Base-by-base conservation (phyloP, 2,888 invertebrate genomes). In the Isoperla grammatica region DNA sequence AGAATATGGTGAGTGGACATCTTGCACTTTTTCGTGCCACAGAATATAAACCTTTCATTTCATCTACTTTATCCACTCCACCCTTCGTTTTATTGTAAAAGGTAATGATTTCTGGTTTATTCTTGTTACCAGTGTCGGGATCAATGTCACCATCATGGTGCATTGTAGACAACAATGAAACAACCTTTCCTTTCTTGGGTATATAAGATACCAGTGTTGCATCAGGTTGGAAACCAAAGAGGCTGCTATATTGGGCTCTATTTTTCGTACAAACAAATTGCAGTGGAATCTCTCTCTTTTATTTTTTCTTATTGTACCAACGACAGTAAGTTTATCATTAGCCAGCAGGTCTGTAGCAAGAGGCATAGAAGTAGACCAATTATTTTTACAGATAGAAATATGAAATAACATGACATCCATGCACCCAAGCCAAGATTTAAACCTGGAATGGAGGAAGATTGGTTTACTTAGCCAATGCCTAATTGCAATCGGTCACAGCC, bases 241-340 rank as follows among this genome's bases (percentile, higher is more conserved):
- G 35, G 22, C 37, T 56, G 45, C 61, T 59, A 54, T 54, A 37
- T 39, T 43, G 35, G 22, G 60, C 59, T 15, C 64, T 43, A 48
- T 42, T 9, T 59, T 55, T 50, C 40, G 61, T 59, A 23, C 62
- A 60, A 23, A 55, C 49, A 59, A 66, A 62, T 19, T 60, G 37
- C 13, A 59, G 49, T 29, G 64, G 65, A 6, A 67, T 19, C 40
- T 65, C 58, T 37, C 63, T 60, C 56, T 29, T n/a, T 67, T 66
- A 45, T 67, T 65, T 63, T 67, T 67, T 13, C 60, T 48, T 40
- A 66, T 22, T 15, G 63, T 66, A 22, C 63, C 66, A 54, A 66
- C 62, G 40, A 54, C 35, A 42, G 63, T 64, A 15, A 66, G 48
- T 9, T 49, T 54, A 56, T 62, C 46, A 22, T 66, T 59, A 42